Evolutionary conservation across 2,888 invertebrate species (phyloP), one percentile per base, ranked within the genome.

Genomic region (Brachyopa scutellaris): DNA sequence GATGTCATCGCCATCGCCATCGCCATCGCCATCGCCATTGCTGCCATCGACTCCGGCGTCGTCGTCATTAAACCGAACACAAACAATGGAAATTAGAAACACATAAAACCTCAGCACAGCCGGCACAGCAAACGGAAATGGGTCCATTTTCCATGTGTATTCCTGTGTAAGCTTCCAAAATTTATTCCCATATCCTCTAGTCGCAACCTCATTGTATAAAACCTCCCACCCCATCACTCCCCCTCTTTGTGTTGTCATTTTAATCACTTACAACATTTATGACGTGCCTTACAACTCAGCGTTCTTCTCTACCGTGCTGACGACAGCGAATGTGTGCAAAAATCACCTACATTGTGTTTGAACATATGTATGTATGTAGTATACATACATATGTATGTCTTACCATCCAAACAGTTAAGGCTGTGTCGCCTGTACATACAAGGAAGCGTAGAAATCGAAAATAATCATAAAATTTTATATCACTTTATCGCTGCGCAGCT

Each of bases 381-480:
- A 13, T 11, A 0, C 31, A 51, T 51, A 15, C 33, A 33, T 21
- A 6, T 19, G 8, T 11, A 1, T 31, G 21, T 31, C 19, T 8
- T 13, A 45, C 15, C 33, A 42, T n/a, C n/a, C n/a, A n/a, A n/a
- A 40, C 29, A 45, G 45, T 47, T 19, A 72, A 45, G 78, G 66
- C 64, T 51, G 21, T n/a, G n/a, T 2, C 13, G 13, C 4, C 1
- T 38, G n/a, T 8, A n/a, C n/a, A 8, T 33, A 33, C 8, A 57
- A 49, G 69, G 76, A 69, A 80, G 76, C 69, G 36, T 69, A 69
- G 51, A 31, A 76, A 76, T 80, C 80, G 76, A 80, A 80, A 57
- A 80, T 80, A 76, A 80, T 80, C 80, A 76, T 80, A 80, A 80
- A 80, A 80, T 80, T 80, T 80, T 69, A 80, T 80, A 45, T 69